phyloP scores from a whole-genome alignment of 2,888 invertebrate genomes.

The Drosophila rubida region DNA sequence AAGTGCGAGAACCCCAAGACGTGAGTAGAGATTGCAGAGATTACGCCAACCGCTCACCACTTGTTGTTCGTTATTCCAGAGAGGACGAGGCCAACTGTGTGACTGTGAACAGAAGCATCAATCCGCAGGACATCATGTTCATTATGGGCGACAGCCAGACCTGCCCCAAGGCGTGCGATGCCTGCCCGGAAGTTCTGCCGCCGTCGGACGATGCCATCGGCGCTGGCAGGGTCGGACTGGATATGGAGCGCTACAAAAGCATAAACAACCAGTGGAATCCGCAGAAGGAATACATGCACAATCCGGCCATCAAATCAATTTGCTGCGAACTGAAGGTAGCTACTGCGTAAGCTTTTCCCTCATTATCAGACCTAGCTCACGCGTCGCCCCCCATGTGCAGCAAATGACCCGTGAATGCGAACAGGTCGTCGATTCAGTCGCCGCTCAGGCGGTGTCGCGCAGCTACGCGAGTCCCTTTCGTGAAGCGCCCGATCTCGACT shows the following conservation, averaged over 20 bases:
- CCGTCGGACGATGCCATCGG: constrained; percentile 47
- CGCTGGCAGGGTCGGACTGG: constrained; percentile 32
- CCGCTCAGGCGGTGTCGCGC: background rate
- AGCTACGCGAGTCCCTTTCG: background rate
- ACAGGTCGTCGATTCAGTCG: constrained; percentile 50
- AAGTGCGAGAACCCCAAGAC: constrained; percentile 48
- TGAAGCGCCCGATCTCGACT: background rate
- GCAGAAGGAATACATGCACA: constrained; percentile 30
- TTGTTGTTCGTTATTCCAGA: constrained; percentile 11
- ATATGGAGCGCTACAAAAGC: constrained; percentile 66
- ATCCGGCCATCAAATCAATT: constrained; percentile 39
- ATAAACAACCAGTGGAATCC: constrained; percentile 52
- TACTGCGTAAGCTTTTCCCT: no score
- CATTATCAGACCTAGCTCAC: no score
- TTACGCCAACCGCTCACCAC: no score
- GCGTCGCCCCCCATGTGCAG: no score
- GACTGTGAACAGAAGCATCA: constrained; percentile 62
- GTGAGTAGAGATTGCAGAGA: constrained; percentile 35
- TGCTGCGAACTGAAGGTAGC: constrained; percentile 66
- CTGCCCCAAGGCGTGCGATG: constrained; percentile 36
- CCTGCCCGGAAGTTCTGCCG: constrained; percentile 37
- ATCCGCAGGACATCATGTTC: constrained; percentile 75
- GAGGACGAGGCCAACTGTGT: background rate
- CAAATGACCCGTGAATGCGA: constrained; percentile 53
- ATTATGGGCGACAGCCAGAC: constrained; percentile 65